Base-by-base conservation (phyloP, 2,888 invertebrate genomes). In the Macrosiphum euphorbiae region DNA sequence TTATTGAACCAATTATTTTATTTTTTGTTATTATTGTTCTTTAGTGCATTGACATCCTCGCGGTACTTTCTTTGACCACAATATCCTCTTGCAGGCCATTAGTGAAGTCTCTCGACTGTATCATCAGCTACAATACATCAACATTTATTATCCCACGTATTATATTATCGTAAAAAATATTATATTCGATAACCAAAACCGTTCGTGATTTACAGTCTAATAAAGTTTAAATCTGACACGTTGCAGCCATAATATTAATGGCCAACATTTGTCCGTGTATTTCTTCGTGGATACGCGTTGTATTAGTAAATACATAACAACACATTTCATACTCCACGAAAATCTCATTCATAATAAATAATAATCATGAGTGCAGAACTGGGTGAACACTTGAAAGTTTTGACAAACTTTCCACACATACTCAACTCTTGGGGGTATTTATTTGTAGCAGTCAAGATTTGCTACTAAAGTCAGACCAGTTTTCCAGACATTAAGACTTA, bases 381-480 rank as follows among this genome's bases (percentile, higher is more conserved):
- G 87, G 8, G 50, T 52, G 50, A 87, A 50, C 41, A 87, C 41
- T 47, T 50, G 67, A 88, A 88, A 52, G 78, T 88, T 88, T 78
- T 88, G 88, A 88, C 44, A 88, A 92, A 88, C 92, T 92, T 78
- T 78, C 67, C 41, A 44, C 92, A 61, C 52, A 88, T 52, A 50
- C 41, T n/a, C 67, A 55, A 41, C 88, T 52, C 92, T 28, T 26
- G 78, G 44, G 67, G 88, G n/a, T 55, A 44, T 92, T 78, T 50
- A 78, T 78, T 88, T 44, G 78, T 44, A 88, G 78, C 88, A 24
- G n/a, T 78, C n/a, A 55, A 78, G 41, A 88, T n/a, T 44, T 55
- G 28, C 52, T 26, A 78, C 50, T 13, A 44, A 92, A 78, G 88
- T 55, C 92, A 67, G 92, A 78, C 88, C 78, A 67, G 92, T 87